Evolutionary conservation across 1,140 invertebrate species (phyloP).

Genomic region (Pachyrhynchus sulphureomaculatus): DNA sequence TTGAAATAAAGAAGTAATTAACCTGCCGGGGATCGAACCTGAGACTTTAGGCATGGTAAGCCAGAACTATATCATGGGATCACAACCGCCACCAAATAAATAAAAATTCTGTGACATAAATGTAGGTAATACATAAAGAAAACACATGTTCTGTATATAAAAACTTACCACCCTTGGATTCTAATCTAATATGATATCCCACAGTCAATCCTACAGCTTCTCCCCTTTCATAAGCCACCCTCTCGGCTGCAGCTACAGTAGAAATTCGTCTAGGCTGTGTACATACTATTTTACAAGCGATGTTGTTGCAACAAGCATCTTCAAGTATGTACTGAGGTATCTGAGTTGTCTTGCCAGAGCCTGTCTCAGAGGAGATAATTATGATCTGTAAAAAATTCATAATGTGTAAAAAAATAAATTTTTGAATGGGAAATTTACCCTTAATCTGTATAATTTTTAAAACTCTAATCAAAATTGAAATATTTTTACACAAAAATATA

Average conservation of each 20-base stretch:
- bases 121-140: no score
- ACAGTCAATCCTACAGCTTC: conserved; percentile 85
- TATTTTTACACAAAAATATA: no score
- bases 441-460: no score
- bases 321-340: conserved; percentile 90
- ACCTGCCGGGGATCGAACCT: no score
- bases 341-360: conserved; percentile 90
- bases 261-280: conserved; percentile 91
- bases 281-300: conserved; percentile 83
- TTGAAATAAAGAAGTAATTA: no score
- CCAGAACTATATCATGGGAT: no score
- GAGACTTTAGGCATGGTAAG: no score
- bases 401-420: conserved; percentile 52
- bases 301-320: conserved; percentile 62
- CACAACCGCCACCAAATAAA: no score
- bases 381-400: conserved; percentile 6
- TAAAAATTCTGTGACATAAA: no score
- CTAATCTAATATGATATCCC: conserved; percentile 92
- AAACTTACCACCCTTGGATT: conserved; percentile 72
- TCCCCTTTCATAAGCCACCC: conserved; percentile 81
- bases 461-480: no score
- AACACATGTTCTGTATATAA: no score
- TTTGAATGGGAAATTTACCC: no score
- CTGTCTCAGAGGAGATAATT: conserved; percentile 74
- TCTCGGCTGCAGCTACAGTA: conserved; percentile 80